Percentiles rank a stretch among this genome's conserved stretches.
Conservation (phyloP, 1,140 invertebrate species). For the Eupristina koningsbergeri region DNA sequence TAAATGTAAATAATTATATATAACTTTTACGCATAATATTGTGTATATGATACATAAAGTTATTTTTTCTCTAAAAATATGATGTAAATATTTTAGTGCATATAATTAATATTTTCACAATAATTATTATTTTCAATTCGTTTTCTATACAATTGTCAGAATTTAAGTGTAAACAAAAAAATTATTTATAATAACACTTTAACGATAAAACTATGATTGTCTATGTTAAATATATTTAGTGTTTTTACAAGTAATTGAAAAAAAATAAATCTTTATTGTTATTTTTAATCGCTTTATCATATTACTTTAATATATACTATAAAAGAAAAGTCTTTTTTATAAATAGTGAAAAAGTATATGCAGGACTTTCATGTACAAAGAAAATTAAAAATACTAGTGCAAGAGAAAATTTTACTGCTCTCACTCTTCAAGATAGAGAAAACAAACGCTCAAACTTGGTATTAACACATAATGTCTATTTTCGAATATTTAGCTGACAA, state of each 20-base stretch:
- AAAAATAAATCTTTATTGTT: too few relatives aligned
- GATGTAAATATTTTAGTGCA: not conserved
- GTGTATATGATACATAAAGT: not conserved
- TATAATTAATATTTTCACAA: too few relatives aligned
- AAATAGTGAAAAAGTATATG: not conserved
- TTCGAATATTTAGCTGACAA: slow-evolving; percentile 26
- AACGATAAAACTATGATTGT: too few relatives aligned
- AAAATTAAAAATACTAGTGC: not conserved
- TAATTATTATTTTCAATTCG: too few relatives aligned
- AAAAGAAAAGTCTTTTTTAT: too few relatives aligned
- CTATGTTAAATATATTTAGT: too few relatives aligned
- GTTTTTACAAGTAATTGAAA: too few relatives aligned
- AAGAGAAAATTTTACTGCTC: not conserved
- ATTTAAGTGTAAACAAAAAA: too few relatives aligned
- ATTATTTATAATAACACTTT: too few relatives aligned
- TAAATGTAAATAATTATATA: not conserved
- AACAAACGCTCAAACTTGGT: not conserved
- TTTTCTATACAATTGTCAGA: too few relatives aligned
- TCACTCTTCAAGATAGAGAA: not conserved
- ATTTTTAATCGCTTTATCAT: too few relatives aligned
- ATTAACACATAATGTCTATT: slow-evolving; percentile 45
- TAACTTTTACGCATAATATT: not conserved
- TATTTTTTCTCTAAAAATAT: not conserved
- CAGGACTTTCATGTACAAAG: not conserved
- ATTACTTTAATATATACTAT: too few relatives aligned